Evolutionary conservation across 2,888 invertebrate species (phyloP).

Genomic region (Physocephala rufipes): DNA sequence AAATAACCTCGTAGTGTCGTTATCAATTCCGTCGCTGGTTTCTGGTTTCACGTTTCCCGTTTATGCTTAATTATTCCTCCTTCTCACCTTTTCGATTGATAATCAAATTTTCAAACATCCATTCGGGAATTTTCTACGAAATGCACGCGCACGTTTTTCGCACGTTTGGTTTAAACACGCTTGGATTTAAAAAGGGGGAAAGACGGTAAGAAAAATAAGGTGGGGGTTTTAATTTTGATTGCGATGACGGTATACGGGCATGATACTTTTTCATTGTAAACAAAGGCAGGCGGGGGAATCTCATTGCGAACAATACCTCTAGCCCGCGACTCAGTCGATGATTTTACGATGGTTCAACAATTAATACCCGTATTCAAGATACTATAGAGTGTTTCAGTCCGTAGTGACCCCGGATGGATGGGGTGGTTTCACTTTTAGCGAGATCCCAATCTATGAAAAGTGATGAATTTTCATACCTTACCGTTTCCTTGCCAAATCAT

Average conservation of each 20-base stretch:
- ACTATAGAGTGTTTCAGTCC: neutral
- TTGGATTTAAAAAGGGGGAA: no score
- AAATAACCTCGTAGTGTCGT: neutral
- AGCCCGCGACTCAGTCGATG: no score
- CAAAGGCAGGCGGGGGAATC: no score
- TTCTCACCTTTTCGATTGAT: no score
- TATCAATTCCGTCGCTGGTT: neutral
- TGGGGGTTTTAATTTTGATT: neutral
- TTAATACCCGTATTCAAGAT: slow-evolving; percentile 23
- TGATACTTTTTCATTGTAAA: neutral
- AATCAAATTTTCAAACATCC: slow-evolving; percentile 3
- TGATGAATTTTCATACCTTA: slow-evolving; percentile 11
- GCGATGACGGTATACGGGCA: neutral
- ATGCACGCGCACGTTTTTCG: slow-evolving; percentile 10
- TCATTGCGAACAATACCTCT: neutral
- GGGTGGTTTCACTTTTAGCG: neutral
- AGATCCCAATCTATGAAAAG: neutral
- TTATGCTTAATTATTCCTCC: neutral
- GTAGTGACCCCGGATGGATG: neutral
- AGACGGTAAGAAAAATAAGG: no score
- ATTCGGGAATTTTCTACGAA: neutral
- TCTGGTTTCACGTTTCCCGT: neutral
- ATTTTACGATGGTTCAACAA: neutral
- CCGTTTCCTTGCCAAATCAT: slow-evolving; percentile 11
- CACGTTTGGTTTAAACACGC: neutral